Evolutionary conservation across 2,113 vertebrate genomes (phyloP), one percentile per base, ranked within the genome.

Genomic region (Leuciscus idus): DNA sequence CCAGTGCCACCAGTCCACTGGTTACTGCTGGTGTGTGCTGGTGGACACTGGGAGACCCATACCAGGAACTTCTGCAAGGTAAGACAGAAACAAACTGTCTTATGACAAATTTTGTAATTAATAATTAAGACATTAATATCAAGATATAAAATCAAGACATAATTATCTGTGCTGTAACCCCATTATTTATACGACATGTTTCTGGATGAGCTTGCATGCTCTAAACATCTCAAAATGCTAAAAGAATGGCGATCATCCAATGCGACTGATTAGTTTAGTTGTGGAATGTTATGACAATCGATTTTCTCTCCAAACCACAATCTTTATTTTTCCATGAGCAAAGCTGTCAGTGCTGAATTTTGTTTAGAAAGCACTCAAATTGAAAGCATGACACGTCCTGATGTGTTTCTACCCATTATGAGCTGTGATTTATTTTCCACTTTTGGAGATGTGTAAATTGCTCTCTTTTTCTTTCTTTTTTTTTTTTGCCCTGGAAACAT

Each of bases 11-110:
- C 98, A 99, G 91, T 99, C 98, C 0, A 99, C 98, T 2, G 97
- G 98, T 33, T 99, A 99, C 93, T 99, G 98, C 93, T 99, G 98
- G 98, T 99, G 98, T 86, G 98, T 99, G 74, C 92, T 97, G 85
- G 96, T 98, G 89, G 98, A 99, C 92, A 99, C 98, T 0, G 98
- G 98, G 55, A 96, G 98, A 9, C 98, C 98, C 1, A 95, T 99
- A 85, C 98, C 98, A 21, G 97, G 97, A 66, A 99, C 98, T 43
- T 99, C 98, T 64, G 97, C 97, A 61, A 96, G 98, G 98, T 99
- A 95, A 96, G 94, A 39, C 64, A 10, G 39, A 23, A 46, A 55
- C 6, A 64, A 36, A 19, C n/a, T 33, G 9, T 73, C 48, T n/a
- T 26, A 57, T 57, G 8, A 11, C 66, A 8, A 57, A 15, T 43